These are phyloP conservation scores for Scaptomyza pallida DNA, from an alignment of 1,140 invertebrate species.

Conservation along the genomic window DNA sequence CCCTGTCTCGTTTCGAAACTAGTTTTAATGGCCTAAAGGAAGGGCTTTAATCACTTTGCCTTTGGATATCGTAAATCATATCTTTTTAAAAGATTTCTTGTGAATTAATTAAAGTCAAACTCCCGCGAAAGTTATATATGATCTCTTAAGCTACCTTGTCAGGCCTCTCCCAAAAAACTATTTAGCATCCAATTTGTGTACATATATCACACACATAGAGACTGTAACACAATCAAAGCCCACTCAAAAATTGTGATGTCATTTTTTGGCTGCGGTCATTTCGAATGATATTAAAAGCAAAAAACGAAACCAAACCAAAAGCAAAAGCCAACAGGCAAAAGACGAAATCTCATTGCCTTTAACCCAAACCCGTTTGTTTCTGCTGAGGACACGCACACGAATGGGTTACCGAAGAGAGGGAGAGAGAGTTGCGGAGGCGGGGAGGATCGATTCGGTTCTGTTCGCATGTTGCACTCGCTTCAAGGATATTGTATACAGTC, in stretches of 20 bases:
- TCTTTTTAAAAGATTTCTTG: too few relatives aligned
- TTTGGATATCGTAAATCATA: too few relatives aligned
- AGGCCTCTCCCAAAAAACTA: conserved; percentile 2
- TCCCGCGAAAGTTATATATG: not conserved
- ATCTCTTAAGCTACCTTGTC: not conserved
- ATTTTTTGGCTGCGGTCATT: conserved; percentile 49
- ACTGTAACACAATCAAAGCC: conserved; percentile 38
- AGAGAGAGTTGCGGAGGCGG: not conserved
- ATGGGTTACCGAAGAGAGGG: too few relatives aligned
- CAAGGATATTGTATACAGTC: conserved; percentile 45
- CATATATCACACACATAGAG: conserved; percentile 19
- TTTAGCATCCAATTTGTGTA: not conserved
- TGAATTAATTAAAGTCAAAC: too few relatives aligned
- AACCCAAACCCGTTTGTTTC: conserved; percentile 42
- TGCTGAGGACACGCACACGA: conserved; percentile 2
- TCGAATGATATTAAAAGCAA: conserved; percentile 60
- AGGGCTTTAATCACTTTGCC: too few relatives aligned
- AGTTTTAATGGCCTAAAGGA: not conserved
- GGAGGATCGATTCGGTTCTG: not conserved
- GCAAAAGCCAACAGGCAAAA: conserved; percentile 2
- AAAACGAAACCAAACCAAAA: conserved; percentile 15
- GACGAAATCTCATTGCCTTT: conserved; percentile 11
- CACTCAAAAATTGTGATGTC: conserved; percentile 70
- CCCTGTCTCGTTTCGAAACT: too few relatives aligned
- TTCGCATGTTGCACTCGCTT: conserved; percentile 60